Percentiles rank a stretch among this genome's conserved stretches.
Evolutionary conservation across 2,797 vertebrate genomes (phyloP).

Genomic region (Uromys caudimaculatus): DNA sequence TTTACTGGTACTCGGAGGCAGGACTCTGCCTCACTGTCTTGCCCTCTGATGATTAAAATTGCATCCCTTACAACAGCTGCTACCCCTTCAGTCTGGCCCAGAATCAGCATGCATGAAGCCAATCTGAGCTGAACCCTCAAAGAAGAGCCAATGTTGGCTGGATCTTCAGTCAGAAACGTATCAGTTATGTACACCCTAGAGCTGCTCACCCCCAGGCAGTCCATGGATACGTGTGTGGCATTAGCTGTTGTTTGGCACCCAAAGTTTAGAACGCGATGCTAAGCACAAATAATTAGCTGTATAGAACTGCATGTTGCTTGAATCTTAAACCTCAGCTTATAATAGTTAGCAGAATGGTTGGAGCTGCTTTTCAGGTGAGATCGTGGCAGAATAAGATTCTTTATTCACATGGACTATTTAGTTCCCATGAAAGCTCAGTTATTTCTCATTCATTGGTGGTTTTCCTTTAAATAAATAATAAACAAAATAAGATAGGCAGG

Average conservation of each 20-base stretch:
- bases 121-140: not conserved
- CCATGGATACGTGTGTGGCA: not conserved
- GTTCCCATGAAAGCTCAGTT: not conserved
- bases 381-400: not conserved
- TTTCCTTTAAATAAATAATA: conserved; percentile 17
- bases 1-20: not conserved
- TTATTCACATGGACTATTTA: not conserved
- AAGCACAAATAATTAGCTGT: not conserved
- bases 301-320: not conserved
- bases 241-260: not conserved
- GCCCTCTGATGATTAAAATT: not conserved
- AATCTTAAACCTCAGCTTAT: not conserved
- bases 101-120: not conserved
- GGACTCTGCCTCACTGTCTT: not conserved
- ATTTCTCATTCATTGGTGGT: not conserved
- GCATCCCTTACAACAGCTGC: not conserved
- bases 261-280: not conserved
- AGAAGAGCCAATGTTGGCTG: not conserved
- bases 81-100: not conserved
- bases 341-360: not conserved
- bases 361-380: not conserved
- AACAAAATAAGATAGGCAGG: not conserved
- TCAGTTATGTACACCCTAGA: not conserved
- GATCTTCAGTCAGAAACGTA: not conserved
- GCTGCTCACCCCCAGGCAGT: not conserved